phyloP scores from a whole-genome alignment of 2,797 vertebrate species.

The Falco columbarius region DNA sequence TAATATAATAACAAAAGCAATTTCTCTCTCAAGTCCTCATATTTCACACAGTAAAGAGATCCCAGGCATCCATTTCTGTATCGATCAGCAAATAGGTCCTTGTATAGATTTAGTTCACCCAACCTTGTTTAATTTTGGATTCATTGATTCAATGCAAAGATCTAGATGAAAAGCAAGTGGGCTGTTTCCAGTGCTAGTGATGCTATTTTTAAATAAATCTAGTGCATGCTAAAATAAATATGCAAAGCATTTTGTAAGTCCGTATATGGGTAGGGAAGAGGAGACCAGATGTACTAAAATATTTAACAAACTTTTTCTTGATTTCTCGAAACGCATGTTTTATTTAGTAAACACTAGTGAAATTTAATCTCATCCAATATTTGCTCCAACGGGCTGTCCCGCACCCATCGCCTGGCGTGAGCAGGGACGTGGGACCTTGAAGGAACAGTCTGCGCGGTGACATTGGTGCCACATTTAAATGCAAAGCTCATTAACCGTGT shows the following conservation, averaged over 20 bases:
- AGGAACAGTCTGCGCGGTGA: not conserved
- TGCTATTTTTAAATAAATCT: constrained; percentile 69
- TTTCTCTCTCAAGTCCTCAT: constrained; percentile 32
- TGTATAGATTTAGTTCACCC: constrained; percentile 51
- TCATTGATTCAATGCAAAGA: constrained; percentile 68
- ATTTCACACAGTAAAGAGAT: constrained; percentile 34
- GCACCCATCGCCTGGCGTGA: not conserved
- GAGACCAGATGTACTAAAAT: constrained; percentile 63
- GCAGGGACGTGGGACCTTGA: not conserved
- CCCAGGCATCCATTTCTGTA: constrained; percentile 24
- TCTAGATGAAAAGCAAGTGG: constrained; percentile 64
- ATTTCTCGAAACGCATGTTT: not conserved
- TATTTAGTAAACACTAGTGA: constrained; percentile 8
- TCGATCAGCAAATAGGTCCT: constrained; percentile 63
- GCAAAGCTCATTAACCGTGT: not conserved
- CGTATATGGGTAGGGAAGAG: not conserved
- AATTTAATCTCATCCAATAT: not conserved
- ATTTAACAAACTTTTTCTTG: constrained; percentile 69
- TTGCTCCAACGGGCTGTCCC: not conserved
- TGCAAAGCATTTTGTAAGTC: constrained; percentile 66
- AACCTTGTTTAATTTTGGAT: constrained; percentile 68
- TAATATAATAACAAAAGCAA: constrained; percentile 33
- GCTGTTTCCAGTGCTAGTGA: constrained; percentile 54
- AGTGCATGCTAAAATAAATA: constrained; percentile 64
- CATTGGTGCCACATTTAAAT: constrained; percentile 34